Evolutionary conservation across 2,888 invertebrate genomes (phyloP).

Genomic region (Agriopis aurantiaria): DNA sequence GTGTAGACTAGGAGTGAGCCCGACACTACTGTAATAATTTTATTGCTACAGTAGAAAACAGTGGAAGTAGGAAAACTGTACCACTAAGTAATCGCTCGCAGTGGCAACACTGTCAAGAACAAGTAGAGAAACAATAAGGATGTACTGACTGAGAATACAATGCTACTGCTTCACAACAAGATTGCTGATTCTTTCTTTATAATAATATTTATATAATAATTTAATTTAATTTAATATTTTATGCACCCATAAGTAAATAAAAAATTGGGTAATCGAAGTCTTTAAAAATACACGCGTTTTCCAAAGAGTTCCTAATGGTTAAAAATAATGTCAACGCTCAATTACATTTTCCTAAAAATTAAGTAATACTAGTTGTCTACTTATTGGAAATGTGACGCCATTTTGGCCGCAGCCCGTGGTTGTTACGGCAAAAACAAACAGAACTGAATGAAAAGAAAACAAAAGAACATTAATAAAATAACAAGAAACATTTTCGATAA

Average conservation of each 20-base stretch:
- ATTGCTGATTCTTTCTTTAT: neutral
- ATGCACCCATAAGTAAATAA: no score
- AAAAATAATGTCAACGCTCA: neutral
- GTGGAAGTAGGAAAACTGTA: constrained; percentile 2
- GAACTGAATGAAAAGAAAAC: constrained; percentile 20
- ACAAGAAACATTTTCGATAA: constrained; percentile 18
- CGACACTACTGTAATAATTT: constrained; percentile 30
- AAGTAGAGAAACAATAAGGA: constrained; percentile 17
- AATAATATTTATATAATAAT: no score
- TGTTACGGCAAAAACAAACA: constrained; percentile 10
- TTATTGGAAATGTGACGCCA: constrained; percentile 5
- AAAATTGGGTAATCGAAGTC: no score
- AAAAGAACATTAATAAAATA: constrained; percentile 23
- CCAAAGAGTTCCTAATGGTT: no score
- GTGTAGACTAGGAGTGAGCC: constrained; percentile 34
- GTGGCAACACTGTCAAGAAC: neutral
- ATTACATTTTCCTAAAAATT: neutral
- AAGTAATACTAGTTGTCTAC: neutral
- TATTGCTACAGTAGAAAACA: constrained; percentile 28
- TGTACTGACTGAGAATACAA: neutral
- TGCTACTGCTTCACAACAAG: neutral
- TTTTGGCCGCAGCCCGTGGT: neutral
- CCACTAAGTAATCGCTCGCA: constrained; percentile 16
- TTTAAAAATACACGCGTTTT: no score
- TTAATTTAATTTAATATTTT: no score